Percentiles rank a stretch among this genome's conserved stretches.
These are phyloP conservation scores for Ptyas mucosa DNA, from an alignment of 2,113 vertebrate species.

Conservation along the genomic window DNA sequence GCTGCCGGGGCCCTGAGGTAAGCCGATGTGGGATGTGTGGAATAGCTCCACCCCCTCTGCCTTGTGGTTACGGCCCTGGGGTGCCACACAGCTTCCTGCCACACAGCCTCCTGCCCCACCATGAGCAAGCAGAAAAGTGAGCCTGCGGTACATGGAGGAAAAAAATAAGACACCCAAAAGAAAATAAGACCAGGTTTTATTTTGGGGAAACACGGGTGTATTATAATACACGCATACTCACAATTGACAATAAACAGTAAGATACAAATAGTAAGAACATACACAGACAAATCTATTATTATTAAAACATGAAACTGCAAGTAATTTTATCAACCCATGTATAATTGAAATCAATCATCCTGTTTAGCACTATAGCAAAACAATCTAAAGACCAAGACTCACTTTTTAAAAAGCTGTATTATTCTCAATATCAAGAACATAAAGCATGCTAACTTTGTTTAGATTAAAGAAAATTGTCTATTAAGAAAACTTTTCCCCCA, in stretches of 20 bases:
- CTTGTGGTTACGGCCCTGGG: too few relatives aligned
- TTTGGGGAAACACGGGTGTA: not conserved
- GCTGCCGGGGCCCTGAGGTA: too few relatives aligned
- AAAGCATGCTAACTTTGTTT: not conserved
- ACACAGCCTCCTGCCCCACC: too few relatives aligned
- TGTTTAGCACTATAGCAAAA: not conserved
- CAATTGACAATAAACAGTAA: not conserved
- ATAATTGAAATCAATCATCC: not conserved
- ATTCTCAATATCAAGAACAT: not conserved
- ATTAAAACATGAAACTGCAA: conserved; percentile 2
- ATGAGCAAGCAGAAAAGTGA: too few relatives aligned
- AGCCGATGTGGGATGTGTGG: too few relatives aligned
- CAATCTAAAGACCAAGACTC: not conserved
- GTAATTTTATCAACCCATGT: not conserved
- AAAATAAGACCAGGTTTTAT: too few relatives aligned
- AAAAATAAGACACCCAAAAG: too few relatives aligned
- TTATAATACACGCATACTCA: not conserved
- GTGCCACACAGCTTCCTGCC: too few relatives aligned
- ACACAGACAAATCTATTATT: not conserved
- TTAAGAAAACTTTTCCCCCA: not conserved
- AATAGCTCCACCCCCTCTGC: too few relatives aligned
- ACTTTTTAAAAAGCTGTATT: not conserved
- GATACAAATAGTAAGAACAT: not conserved
- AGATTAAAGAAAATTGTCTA: not conserved
- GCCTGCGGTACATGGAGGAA: too few relatives aligned